Conservation (phyloP, 2,797 vertebrate species). For the Myotis findleyi region DNA sequence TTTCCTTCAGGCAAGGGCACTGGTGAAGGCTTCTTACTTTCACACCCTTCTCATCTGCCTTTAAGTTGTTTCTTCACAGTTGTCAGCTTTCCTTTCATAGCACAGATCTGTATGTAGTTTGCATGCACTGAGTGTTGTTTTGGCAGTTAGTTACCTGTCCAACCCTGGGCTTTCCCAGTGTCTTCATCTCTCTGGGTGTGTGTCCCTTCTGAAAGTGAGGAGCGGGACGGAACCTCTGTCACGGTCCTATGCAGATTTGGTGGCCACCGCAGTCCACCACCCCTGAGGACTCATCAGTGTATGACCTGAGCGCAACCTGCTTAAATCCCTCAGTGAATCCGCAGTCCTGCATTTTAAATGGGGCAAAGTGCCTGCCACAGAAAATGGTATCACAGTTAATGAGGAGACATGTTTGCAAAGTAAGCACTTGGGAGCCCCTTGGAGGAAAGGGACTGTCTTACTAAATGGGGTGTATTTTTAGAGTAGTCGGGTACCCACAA, state of each 20-base stretch:
- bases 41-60: slow-evolving; percentile 56
- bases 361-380: slow-evolving; percentile 38
- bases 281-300: not conserved
- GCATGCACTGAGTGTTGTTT: not conserved
- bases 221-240: not conserved
- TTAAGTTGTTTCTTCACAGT: slow-evolving; percentile 60
- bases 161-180: slow-evolving; percentile 42
- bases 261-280: not conserved
- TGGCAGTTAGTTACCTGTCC: not conserved
- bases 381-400: slow-evolving; percentile 47
- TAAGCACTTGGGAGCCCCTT: slow-evolving; percentile 45
- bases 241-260: not conserved
- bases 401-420: slow-evolving; percentile 42
- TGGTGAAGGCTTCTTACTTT: slow-evolving; percentile 50
- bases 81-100: slow-evolving; percentile 44
- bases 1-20: slow-evolving; percentile 68
- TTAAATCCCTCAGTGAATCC: slow-evolving; percentile 16
- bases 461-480: slow-evolving; percentile 1
- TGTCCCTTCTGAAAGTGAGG: slow-evolving; percentile 13
- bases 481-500: not conserved
- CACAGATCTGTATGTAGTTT: not conserved
- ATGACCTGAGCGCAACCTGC: not conserved
- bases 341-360: slow-evolving; percentile 69
- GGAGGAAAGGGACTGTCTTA: not conserved
- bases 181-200: slow-evolving; percentile 31